A percentile compares a stretch with the other conserved stretches of the same genome.
phyloP scores from a whole-genome alignment of 2,113 vertebrate genomes.

The Rhinogobius similis region DNA sequence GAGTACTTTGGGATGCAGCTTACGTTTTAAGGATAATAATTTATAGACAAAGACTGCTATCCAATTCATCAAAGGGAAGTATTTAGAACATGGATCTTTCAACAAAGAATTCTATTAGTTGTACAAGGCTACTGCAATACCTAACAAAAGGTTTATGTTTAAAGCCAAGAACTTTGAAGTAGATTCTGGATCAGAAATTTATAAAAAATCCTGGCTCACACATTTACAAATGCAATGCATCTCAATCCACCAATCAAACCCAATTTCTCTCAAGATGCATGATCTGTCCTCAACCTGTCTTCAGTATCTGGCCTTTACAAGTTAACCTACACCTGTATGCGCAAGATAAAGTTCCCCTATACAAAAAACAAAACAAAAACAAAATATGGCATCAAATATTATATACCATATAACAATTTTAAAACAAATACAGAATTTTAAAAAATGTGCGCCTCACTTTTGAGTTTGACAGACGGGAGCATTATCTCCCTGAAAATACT shows the following conservation, averaged over 20 bases:
- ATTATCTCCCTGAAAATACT: constrained; percentile 45
- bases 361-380: background rate
- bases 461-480: constrained; percentile 37
- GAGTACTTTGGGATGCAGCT: background rate
- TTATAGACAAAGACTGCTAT: background rate
- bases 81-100: background rate
- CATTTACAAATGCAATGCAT: background rate
- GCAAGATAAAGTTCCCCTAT: background rate
- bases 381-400: background rate
- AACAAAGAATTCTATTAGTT: background rate
- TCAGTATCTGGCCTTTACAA: background rate
- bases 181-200: too few relatives aligned
- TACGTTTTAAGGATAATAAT: background rate
- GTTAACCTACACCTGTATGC: background rate
- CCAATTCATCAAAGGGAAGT: background rate
- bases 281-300: background rate
- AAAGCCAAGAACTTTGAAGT: too few relatives aligned
- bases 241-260: too few relatives aligned
- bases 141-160: too few relatives aligned
- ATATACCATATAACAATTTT: too few relatives aligned
- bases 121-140: background rate
- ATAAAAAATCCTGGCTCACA: background rate
- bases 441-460: too few relatives aligned
- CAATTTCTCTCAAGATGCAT: too few relatives aligned
- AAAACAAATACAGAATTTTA: too few relatives aligned